phyloP scores from a whole-genome alignment of 1,140 invertebrate genomes.

The Ceratosolen solmsi region DNA sequence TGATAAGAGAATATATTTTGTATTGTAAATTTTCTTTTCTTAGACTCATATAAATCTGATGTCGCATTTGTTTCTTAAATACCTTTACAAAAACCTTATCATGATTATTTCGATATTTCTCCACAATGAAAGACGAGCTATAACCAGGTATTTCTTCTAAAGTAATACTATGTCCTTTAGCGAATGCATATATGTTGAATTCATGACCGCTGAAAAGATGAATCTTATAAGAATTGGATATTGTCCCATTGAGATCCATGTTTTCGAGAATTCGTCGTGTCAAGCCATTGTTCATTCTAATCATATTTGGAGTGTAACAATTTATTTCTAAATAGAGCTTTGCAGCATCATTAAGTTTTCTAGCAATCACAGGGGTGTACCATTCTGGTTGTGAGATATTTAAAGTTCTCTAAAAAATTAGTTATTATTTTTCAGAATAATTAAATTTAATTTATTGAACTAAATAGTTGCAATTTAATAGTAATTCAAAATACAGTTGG shows the following conservation, averaged over 20 bases:
- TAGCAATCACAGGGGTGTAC: not conserved
- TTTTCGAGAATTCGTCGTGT: conserved; percentile 6
- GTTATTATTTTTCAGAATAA: not conserved
- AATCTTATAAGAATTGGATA: not conserved
- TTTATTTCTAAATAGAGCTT: conserved; percentile 22
- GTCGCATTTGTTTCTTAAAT: too few relatives aligned
- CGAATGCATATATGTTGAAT: conserved; percentile 32
- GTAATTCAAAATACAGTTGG: too few relatives aligned
- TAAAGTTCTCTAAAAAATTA: not conserved
- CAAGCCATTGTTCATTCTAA: conserved; percentile 23
- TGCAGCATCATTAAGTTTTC: not conserved
- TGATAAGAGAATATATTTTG: too few relatives aligned
- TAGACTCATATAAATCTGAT: too few relatives aligned
- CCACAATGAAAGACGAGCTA: conserved; percentile 30
- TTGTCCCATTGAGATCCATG: conserved; percentile 2
- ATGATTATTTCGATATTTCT: conserved; percentile 1
- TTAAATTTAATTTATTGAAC: too few relatives aligned
- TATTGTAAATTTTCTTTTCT: too few relatives aligned
- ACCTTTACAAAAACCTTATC: conserved; percentile 19
- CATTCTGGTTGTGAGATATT: conserved; percentile 4
- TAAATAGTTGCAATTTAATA: too few relatives aligned
- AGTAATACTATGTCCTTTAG: conserved; percentile 15
- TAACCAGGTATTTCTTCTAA: conserved; percentile 10
- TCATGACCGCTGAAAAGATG: conserved; percentile 43
- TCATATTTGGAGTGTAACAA: not conserved